These are phyloP conservation scores for Agrochola litura DNA, from an alignment of 2,888 invertebrate genomes.

Conservation along the genomic window DNA sequence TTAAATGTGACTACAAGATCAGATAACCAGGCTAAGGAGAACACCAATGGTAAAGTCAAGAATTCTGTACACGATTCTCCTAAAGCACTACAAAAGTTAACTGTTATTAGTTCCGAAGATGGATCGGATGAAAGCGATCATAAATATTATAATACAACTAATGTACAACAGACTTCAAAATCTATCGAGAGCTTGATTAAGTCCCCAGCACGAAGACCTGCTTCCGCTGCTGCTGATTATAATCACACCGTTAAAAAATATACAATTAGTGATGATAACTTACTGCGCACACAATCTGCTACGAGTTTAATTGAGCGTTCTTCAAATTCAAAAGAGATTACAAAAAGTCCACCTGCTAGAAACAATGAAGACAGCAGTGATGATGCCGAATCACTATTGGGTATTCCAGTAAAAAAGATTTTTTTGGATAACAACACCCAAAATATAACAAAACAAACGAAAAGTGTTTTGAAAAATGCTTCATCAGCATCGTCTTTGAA, in stretches of 20 bases:
- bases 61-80: slow-evolving; percentile 29
- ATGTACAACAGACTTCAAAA: slow-evolving; percentile 73
- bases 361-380: slow-evolving; percentile 74
- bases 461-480: slow-evolving; percentile 91
- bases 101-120: slow-evolving; percentile 65
- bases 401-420: slow-evolving; percentile 72
- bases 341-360: slow-evolving; percentile 46
- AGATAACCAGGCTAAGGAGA: slow-evolving; percentile 22
- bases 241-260: slow-evolving; percentile 71
- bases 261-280: slow-evolving; percentile 67
- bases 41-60: slow-evolving; percentile 30
- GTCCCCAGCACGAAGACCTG: slow-evolving; percentile 82
- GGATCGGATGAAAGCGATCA: slow-evolving; percentile 73
- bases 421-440: slow-evolving; percentile 75
- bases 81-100: slow-evolving; percentile 49
- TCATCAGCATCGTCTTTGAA: slow-evolving; percentile 89
- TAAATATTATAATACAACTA: slow-evolving; percentile 69
- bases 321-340: slow-evolving; percentile 48
- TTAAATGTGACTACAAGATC: slow-evolving; percentile 25
- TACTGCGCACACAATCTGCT: slow-evolving; percentile 76
- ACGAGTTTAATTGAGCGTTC: slow-evolving; percentile 69
- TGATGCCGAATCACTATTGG: slow-evolving; percentile 75
- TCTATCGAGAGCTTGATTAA: slow-evolving; percentile 81
- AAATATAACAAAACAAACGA: slow-evolving; percentile 80
- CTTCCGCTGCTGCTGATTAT: slow-evolving; percentile 75